Evolutionary conservation across 1,140 invertebrate genomes (phyloP).

Genomic region (Drosophila virilis): DNA sequence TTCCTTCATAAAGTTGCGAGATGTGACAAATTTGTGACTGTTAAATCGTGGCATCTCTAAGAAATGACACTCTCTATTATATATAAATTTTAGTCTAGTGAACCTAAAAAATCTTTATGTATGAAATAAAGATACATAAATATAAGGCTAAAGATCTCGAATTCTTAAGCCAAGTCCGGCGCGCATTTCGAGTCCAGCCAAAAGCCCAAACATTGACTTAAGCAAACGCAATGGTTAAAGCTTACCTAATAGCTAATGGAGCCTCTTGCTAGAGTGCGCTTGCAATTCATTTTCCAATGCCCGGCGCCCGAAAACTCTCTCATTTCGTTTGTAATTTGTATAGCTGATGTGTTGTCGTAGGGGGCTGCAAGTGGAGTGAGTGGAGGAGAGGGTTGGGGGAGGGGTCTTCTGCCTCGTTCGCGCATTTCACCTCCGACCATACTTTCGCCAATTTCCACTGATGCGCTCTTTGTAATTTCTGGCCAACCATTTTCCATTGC

Average conservation of each 20-base stretch:
- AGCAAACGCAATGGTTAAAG: not conserved
- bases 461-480: slow-evolving; percentile 75
- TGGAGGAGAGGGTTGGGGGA: not conserved
- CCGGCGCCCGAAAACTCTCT: slow-evolving; percentile 51
- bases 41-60: no score
- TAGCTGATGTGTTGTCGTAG: slow-evolving; percentile 20
- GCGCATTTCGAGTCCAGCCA: no score
- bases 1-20: no score
- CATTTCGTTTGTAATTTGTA: slow-evolving; percentile 79
- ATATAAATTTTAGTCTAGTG: no score
- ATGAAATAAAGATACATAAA: no score
- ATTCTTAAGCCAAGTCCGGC: no score
- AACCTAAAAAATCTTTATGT: no score
- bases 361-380: not conserved
- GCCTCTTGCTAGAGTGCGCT: slow-evolving; percentile 24
- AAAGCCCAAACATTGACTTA: no score
- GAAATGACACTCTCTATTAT: no score
- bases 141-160: no score
- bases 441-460: slow-evolving; percentile 44
- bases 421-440: slow-evolving; percentile 18
- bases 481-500: slow-evolving; percentile 75
- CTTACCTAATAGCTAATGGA: slow-evolving; percentile 10
- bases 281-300: slow-evolving; percentile 59
- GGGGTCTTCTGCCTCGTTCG: not conserved
- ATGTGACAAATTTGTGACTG: no score